phyloP scores from a whole-genome alignment of 1,140 invertebrate species.

The Nymphalis io region DNA sequence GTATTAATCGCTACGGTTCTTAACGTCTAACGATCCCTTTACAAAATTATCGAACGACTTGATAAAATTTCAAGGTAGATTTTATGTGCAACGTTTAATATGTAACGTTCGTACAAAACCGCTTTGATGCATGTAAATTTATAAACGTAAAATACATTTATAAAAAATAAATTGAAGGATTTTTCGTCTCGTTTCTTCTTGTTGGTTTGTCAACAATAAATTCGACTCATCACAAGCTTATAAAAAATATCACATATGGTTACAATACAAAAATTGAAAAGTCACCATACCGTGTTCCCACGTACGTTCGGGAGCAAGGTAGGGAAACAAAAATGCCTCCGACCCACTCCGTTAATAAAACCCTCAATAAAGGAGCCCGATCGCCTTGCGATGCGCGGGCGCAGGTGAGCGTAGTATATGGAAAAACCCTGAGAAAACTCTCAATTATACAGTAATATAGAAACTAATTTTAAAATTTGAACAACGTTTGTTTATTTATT shows the following conservation, averaged over 20 bases:
- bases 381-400: conserved; percentile 58
- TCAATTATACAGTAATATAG: neutral
- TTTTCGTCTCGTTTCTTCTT: neutral
- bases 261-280: conserved; percentile 52
- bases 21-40: too few relatives aligned
- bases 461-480: neutral
- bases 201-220: neutral
- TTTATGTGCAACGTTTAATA: too few relatives aligned
- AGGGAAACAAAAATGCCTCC: conserved; percentile 64
- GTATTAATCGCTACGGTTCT: too few relatives aligned
- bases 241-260: conserved; percentile 33
- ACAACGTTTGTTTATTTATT: neutral
- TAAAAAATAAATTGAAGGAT: neutral
- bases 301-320: conserved; percentile 64
- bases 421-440: conserved; percentile 38
- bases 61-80: too few relatives aligned
- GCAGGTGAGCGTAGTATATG: conserved; percentile 52
- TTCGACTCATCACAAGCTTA: conserved; percentile 14
- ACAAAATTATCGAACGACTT: too few relatives aligned
- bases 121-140: too few relatives aligned
- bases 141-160: neutral
- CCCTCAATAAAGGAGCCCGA: conserved; percentile 69
- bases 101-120: too few relatives aligned
- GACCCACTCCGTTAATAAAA: conserved; percentile 70
- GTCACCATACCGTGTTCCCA: conserved; percentile 65